Conservation (phyloP, 2,113 vertebrate species). For the Callaeas wilsoni region DNA sequence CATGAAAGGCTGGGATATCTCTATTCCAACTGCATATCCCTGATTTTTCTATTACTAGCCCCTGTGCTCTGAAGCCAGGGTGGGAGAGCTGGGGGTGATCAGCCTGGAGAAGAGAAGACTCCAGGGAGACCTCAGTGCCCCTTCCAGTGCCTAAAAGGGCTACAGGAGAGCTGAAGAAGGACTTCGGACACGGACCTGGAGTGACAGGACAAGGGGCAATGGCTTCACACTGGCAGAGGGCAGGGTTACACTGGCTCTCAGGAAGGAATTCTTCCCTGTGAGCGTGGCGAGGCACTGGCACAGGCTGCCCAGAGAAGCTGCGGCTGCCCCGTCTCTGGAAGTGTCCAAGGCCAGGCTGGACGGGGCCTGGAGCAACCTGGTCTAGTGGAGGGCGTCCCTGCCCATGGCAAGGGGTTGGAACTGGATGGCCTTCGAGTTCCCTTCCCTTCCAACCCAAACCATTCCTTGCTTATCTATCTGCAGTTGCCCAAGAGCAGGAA, state of each 20-base stretch:
- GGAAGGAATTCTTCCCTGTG: neutral
- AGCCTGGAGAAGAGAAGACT: neutral
- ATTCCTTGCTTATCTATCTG: neutral
- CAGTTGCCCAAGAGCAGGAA: neutral
- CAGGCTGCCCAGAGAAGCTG: neutral
- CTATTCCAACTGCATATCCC: neutral
- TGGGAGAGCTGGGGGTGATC: neutral
- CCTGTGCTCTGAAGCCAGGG: neutral
- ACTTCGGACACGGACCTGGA: neutral
- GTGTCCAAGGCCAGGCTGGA: neutral
- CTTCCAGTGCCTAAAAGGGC: neutral
- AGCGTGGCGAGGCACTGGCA: neutral
- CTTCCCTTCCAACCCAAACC: neutral
- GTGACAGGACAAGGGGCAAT: neutral
- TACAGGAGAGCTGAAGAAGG: neutral
- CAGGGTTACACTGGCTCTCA: neutral
- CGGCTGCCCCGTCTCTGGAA: neutral
- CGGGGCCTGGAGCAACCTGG: accelerated
- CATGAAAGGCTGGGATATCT: neutral
- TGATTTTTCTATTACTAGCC: neutral
- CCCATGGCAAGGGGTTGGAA: neutral
- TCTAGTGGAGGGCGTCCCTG: neutral
- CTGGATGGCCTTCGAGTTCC: neutral
- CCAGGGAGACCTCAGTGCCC: neutral
- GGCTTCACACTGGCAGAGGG: neutral